Percentiles rank a stretch among this genome's conserved stretches.
Evolutionary conservation across 1,140 invertebrate genomes (phyloP).

Genomic region (Bombus polaris): DNA sequence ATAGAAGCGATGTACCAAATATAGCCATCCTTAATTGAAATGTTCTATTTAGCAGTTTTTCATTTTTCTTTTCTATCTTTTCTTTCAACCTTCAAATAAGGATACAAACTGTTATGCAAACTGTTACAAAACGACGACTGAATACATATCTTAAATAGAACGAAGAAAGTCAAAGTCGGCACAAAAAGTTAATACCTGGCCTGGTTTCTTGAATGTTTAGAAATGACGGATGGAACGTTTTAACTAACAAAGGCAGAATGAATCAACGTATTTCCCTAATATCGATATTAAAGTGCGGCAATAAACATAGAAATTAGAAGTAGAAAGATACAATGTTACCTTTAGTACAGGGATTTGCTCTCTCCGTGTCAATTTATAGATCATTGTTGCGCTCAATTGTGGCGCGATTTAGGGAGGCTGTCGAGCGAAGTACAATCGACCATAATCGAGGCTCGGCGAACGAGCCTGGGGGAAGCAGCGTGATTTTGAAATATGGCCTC

Average conservation of each 20-base stretch:
- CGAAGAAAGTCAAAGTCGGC: neutral
- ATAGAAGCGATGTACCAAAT: too few relatives aligned
- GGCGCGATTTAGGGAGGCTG: conserved; percentile 18
- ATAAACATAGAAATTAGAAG: neutral
- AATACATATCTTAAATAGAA: neutral
- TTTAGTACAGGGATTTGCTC: neutral
- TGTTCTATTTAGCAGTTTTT: neutral
- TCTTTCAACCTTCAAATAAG: rapidly evolving
- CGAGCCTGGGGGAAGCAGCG: conserved; percentile 37
- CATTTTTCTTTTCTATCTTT: neutral
- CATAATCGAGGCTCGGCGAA: conserved; percentile 16
- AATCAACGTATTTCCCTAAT: neutral
- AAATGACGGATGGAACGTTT: neutral
- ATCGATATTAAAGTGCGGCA: neutral
- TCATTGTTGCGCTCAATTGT: conserved; percentile 36
- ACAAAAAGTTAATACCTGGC: neutral
- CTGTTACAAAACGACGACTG: neutral
- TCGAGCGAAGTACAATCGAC: conserved; percentile 42
- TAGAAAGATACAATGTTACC: neutral
- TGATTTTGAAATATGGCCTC: conserved; percentile 77
- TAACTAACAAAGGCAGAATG: neutral
- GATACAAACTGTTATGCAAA: neutral
- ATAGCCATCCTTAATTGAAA: neutral
- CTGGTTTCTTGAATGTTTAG: neutral
- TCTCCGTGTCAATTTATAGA: conserved; percentile 33